Conservation (phyloP, 2,113 vertebrate species). For the Australoheros scitulus region DNA sequence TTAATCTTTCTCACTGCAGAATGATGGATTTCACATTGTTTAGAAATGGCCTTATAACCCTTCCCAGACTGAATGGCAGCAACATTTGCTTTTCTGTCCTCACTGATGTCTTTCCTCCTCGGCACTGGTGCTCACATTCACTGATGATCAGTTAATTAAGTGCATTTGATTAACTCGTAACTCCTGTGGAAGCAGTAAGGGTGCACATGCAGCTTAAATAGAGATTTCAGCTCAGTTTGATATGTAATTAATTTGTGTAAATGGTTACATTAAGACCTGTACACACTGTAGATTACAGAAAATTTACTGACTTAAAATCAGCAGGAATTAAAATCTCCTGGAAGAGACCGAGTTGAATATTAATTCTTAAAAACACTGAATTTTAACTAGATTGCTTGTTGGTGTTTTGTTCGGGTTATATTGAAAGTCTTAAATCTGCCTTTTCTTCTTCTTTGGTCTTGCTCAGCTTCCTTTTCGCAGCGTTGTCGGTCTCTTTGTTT, state of each 20-base stretch:
- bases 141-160: no score
- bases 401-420: background rate
- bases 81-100: no score
- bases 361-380: background rate
- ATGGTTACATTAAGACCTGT: background rate
- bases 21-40: background rate
- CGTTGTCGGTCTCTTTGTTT: background rate
- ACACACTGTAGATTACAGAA: background rate
- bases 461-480: background rate
- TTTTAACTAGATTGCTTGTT: background rate
- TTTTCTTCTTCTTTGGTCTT: background rate
- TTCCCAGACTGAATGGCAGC: background rate
- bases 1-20: background rate
- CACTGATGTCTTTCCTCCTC: no score
- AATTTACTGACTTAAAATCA: no score
- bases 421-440: background rate
- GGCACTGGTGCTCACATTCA: no score
- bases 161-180: no score
- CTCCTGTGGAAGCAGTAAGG: no score
- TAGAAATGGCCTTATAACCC: background rate
- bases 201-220: no score
- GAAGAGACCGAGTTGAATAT: no score
- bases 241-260: no score
- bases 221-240: no score
- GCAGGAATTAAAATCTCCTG: no score